These are phyloP conservation scores for Rhadinocentrus ornatus DNA, from an alignment of 2,797 vertebrate genomes.

Conservation along the genomic window DNA sequence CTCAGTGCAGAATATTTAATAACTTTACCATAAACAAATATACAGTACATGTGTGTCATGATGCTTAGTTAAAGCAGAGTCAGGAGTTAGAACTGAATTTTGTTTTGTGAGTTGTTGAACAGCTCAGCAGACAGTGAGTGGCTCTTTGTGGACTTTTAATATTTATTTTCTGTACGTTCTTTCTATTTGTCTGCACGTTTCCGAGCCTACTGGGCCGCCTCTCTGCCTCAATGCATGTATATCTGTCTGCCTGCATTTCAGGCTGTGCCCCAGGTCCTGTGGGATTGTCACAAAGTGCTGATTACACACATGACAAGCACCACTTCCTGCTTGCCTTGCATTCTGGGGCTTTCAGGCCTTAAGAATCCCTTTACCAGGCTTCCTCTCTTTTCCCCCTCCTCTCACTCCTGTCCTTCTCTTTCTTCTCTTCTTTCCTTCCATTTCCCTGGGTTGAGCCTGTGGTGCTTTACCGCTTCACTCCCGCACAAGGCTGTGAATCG, in stretches of 20 bases:
- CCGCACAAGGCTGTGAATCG: conserved; percentile 41
- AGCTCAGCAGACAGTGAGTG: conserved; percentile 27
- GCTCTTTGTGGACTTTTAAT: conserved; percentile 39
- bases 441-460: conserved; percentile 61
- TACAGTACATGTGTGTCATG: neutral
- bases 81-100: conserved; percentile 13
- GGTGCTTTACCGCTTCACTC: conserved; percentile 55
- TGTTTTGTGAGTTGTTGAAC: conserved; percentile 23
- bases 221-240: conserved; percentile 58
- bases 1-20: neutral
- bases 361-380: conserved; percentile 75
- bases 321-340: conserved; percentile 85
- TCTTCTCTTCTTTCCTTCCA: conserved; percentile 54
- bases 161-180: conserved; percentile 24
- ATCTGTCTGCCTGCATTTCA: conserved; percentile 68
- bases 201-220: conserved; percentile 45
- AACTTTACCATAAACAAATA: neutral
- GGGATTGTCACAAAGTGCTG: conserved; percentile 83
- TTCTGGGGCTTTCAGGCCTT: conserved; percentile 80
- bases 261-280: conserved; percentile 71
- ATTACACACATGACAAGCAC: conserved; percentile 82
- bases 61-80: conserved; percentile 7
- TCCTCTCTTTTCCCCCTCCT: conserved; percentile 59
- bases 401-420: conserved; percentile 48
- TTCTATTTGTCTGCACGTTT: conserved; percentile 47